Evolutionary conservation across 2,888 invertebrate species (phyloP).

Genomic region (Yponomeuta plumbellus): DNA sequence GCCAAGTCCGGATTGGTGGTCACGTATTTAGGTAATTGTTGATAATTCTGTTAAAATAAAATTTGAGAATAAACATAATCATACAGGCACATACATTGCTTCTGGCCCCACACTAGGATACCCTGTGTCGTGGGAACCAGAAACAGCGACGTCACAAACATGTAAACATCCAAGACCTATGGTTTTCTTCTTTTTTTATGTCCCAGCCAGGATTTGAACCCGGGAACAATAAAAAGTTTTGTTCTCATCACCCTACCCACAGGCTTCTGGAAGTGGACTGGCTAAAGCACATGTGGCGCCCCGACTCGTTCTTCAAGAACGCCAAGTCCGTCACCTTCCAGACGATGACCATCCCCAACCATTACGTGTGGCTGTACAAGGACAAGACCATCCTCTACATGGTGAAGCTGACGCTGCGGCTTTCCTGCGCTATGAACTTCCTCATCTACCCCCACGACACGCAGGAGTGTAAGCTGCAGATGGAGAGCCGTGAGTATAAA

Average conservation of each 20-base stretch:
- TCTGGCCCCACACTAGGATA: too few relatives aligned
- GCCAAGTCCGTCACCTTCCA: slow-evolving; percentile 95
- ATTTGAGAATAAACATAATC: too few relatives aligned
- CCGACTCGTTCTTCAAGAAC: slow-evolving; percentile 95
- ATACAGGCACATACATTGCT: too few relatives aligned
- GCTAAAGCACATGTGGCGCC: slow-evolving; percentile 95
- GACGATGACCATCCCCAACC: slow-evolving; percentile 96
- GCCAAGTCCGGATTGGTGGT: too few relatives aligned
- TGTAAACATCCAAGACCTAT: too few relatives aligned
- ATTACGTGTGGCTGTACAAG: slow-evolving; percentile 93
- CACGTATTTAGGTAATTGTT: too few relatives aligned
- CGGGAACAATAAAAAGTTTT: too few relatives aligned
- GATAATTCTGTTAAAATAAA: too few relatives aligned
- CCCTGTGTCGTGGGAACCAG: too few relatives aligned
- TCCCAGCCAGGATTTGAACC: too few relatives aligned
- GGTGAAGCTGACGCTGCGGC: slow-evolving; percentile 91
- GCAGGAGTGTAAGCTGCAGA: slow-evolving; percentile 94
- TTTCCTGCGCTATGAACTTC: slow-evolving; percentile 97
- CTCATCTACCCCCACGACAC: slow-evolving; percentile 96
- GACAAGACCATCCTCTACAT: slow-evolving; percentile 86
- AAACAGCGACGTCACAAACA: too few relatives aligned
- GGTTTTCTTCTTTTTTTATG: too few relatives aligned
- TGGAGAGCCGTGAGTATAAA: slow-evolving; percentile 96
- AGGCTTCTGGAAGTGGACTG: slow-evolving; percentile 91
- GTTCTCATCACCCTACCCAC: slow-evolving; percentile 22